Percentiles rank a stretch among this genome's conserved stretches.
phyloP scores from a whole-genome alignment of 2,888 invertebrate genomes.

The Timema podura region DNA sequence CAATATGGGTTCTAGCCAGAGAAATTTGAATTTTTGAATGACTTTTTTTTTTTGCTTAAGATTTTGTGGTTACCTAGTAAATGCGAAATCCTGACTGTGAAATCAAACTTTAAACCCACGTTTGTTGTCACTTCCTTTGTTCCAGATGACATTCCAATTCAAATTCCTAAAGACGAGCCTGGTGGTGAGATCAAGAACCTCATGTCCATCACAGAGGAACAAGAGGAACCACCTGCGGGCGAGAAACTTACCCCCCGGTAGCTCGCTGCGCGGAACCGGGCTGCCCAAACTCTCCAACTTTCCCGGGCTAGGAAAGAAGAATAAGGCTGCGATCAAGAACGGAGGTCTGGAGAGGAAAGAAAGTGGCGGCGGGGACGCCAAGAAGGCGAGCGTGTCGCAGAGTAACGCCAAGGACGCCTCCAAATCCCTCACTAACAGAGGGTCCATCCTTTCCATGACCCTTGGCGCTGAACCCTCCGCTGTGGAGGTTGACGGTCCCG shows the following conservation, averaged over 20 bases:
- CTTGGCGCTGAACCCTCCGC: neutral
- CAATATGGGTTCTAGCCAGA: neutral
- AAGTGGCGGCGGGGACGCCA: slow-evolving; percentile 37
- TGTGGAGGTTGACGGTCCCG: slow-evolving; percentile 44
- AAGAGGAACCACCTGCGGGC: slow-evolving; percentile 12
- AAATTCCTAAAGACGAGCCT: slow-evolving; percentile 58
- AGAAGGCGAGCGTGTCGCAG: slow-evolving; percentile 47
- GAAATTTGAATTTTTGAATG: neutral
- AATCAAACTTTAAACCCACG: neutral
- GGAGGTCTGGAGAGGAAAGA: slow-evolving; percentile 48
- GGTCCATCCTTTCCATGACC: slow-evolving; percentile 44
- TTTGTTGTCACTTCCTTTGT: slow-evolving; percentile 33
- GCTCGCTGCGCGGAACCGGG: slow-evolving; percentile 27
- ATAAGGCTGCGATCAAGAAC: slow-evolving; percentile 40
- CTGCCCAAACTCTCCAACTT: slow-evolving; percentile 57
- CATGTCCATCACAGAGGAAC: slow-evolving; percentile 25
- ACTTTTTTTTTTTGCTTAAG: neutral
- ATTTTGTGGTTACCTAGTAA: too few relatives aligned
- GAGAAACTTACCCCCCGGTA: slow-evolving; percentile 30
- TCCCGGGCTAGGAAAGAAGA: slow-evolving; percentile 62
- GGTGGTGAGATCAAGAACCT: slow-evolving; percentile 44
- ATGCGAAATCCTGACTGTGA: neutral
- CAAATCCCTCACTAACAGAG: slow-evolving; percentile 41
- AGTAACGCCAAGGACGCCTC: slow-evolving; percentile 39
- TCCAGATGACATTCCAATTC: slow-evolving; percentile 85